Base-by-base conservation (phyloP, 2,888 invertebrate genomes). In the Pollenia labialis region DNA sequence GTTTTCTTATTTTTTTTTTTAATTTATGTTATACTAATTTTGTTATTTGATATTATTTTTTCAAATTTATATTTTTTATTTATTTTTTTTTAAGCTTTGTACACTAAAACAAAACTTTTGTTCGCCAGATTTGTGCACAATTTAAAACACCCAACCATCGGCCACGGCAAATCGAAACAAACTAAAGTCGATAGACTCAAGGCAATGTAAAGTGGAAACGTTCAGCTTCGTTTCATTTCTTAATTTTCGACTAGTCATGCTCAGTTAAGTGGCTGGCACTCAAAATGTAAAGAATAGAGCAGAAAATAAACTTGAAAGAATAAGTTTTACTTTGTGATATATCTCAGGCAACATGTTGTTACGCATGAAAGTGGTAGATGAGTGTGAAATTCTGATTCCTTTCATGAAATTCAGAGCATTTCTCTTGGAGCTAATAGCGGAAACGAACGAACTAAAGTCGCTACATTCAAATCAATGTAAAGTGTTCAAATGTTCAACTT, bases 111-210 rank as follows among this genome's bases (percentile, higher is more conserved):
- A 68, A 60, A 18, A 68, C 14, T 64, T 54, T 46, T 77, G 48
- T 81, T 50, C 62, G 60, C 52, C 85, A 89, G 89, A 72, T 54
- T 88, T 87, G 88, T 88, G 81, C 74, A 87, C 83, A 87, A 88
- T 74, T 81, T 74, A 32, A 81, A 84, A 66, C 74, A 91, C 89
- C 88, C 92, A 92, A 93, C 93, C 92, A 91, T 89, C 91, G 91
- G 90, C 90, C 90, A 92, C 91, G 92, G 91, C 90, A 90, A 90
- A 91, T 91, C 91, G 91, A 92, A 91, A 91, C 92, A 90, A 91
- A 93, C 93, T 93, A 91, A 92, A 90, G 77, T 77, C 84, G 84
- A 77, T 77, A 68, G 81, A 81, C 77, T 77, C 85, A 87, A 88
- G 87, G 87, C 84, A 87, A 74, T 77, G 23, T 32, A 58, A 82